Base-by-base conservation (phyloP, 2,113 vertebrate species). In the Ammodytes marinus region DNA sequence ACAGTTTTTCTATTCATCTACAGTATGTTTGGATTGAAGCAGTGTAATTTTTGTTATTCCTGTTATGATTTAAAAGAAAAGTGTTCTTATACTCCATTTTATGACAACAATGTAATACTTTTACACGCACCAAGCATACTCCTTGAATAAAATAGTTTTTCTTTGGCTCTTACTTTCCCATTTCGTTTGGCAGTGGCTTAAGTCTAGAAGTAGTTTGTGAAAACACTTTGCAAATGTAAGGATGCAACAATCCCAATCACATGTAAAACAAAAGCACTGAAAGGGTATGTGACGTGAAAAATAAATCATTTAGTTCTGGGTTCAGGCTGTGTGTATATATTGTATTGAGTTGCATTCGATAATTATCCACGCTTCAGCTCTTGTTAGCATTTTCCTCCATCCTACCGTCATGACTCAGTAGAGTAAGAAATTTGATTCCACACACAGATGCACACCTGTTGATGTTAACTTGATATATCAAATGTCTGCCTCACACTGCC, bases 371-470 rank as follows among this genome's bases (percentile, higher is more conserved):
- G 37, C 40, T 73, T 66, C 0, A 43, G 8, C 11, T 39, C 58
- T n/a, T 10, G 53, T 46, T 42, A 12, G n/a, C 43, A 2, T 74
- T 80, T 75, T 88, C 64, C 55, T 79, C 53, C 37, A 86, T n/a
- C 19, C 55, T 83, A 77, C 61, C 49, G 42, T 73, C 69, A 60
- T 73, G 79, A 80, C 69, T 64, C 57, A 57, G 81, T 47, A 64
- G 84, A 77, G 40, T 68, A 54, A 76, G 88, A 91, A 92, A 94
- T 13, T 68, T 45, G 87, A 94, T 68, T 86, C 92, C 58, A 75
- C 59, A 75, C 59, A 12, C 54, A 77, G 74, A 82, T 17, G 45
- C 71, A 86, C 90, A 93, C 89, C 86, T 91, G 88, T 79, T 64
- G 71, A 65, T 53, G 74, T 84, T 86, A 79, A 91, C 87, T 79